These are phyloP conservation scores for Tangara arthus DNA, from an alignment of 2,797 vertebrate species.

Conservation along the genomic window DNA sequence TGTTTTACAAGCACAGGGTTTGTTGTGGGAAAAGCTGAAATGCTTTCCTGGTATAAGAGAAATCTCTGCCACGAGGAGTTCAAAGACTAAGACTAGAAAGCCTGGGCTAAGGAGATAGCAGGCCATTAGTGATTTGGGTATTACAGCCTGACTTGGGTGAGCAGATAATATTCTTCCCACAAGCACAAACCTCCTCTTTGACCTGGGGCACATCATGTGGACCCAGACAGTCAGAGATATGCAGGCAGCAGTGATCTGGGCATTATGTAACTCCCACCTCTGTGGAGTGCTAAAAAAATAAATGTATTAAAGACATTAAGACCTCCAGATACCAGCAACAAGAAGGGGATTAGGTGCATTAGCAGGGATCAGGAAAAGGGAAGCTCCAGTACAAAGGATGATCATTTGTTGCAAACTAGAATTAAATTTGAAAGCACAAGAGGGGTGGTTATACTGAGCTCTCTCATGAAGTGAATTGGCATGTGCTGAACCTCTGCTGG, in stretches of 20 bases:
- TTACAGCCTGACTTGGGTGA: neutral
- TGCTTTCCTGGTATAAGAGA: neutral
- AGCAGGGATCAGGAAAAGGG: neutral
- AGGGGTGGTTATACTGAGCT: neutral
- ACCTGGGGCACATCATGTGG: neutral
- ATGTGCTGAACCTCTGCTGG: neutral
- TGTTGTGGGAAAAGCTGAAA: neutral
- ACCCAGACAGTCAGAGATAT: neutral
- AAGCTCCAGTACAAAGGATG: neutral
- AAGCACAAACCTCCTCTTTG: neutral
- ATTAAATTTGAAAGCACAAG: neutral
- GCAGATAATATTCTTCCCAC: neutral
- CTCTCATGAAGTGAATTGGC: neutral
- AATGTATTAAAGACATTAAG: neutral
- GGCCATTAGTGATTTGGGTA: neutral
- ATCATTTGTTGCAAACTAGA: neutral
- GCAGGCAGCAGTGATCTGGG: neutral
- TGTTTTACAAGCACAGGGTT: neutral
- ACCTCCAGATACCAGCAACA: neutral
- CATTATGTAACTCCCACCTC: neutral
- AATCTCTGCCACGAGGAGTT: neutral
- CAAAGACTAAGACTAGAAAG: neutral
- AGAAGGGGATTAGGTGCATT: neutral
- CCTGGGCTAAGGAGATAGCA: neutral
- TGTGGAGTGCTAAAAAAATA: neutral